Base-by-base conservation (phyloP, 2,888 invertebrate species). In the Mechanitis mazaeus region DNA sequence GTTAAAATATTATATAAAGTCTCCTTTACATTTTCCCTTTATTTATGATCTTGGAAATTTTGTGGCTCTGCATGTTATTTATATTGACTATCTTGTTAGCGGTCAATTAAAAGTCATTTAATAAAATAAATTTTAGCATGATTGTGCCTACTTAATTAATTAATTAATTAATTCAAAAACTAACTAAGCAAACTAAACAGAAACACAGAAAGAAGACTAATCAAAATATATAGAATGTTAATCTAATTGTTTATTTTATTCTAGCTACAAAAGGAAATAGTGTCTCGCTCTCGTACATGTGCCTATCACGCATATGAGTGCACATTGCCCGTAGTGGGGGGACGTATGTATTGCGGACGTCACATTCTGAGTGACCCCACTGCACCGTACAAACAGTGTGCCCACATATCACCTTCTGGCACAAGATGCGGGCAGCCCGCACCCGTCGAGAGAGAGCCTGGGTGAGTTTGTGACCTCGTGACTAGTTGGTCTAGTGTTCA, bases 331-430 rank as follows among this genome's bases (percentile, higher is more conserved):
- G 92, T 93, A 54, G 79, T 97, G 0, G 92, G 94, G 7, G 94
- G 94, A 0, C 94, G 94, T 67, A 92, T 93, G 64, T 96, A 93
- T 81, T 98, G 98, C 77, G 91, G 93, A 3, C 91, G 94, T 3
- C 98, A 98, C 74, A 96, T 98, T 67, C 85, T 97, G 11, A 66
- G 94, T 71, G 98, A 98, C 79, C 92, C 94, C 5, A 91, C 87
- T 11, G 96, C 97, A 0, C 97, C 97, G 0, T 98, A 93, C 80
- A 93, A 93, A 66, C 95, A 95, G 69, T 98, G 98, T 78, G 90
- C 92, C 0, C 94, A 68, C 92, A 92, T 79, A 72, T 92, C 72
- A 33, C 92, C 91, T 58, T 95, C 93, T 66, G 94, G 94, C 0
- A 93, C 94, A 68, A 91, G 95, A 65, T 97, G 97, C 78, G 85